Percentiles rank a stretch among this genome's conserved stretches.
phyloP scores from a whole-genome alignment of 2,888 invertebrate genomes.

The Drosophila fungiperda region DNA sequence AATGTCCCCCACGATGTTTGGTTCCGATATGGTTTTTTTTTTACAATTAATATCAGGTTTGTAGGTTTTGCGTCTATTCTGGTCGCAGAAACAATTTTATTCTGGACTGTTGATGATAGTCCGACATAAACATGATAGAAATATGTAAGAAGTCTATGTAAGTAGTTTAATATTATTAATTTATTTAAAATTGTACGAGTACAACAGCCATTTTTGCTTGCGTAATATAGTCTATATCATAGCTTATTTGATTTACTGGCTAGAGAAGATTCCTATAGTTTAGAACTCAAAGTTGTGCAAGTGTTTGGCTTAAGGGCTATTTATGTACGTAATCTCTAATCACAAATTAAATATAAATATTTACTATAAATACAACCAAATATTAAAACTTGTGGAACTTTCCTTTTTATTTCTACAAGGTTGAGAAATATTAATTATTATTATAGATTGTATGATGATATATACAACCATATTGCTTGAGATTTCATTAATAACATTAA shows the following conservation, averaged over 20 bases:
- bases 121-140: background rate
- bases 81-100: no score
- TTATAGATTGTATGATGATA: background rate
- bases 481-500: background rate
- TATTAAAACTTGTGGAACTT: background rate
- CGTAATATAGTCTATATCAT: background rate
- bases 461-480: background rate
- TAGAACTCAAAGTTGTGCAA: background rate
- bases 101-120: background rate
- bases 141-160: background rate
- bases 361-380: background rate
- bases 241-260: background rate
- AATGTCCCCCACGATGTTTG: background rate
- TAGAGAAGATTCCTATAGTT: background rate
- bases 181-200: background rate
- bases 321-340: background rate
- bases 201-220: background rate
- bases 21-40: background rate
- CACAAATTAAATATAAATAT: background rate
- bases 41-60: background rate
- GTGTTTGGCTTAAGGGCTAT: constrained; percentile 3
- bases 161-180: background rate
- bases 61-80: no score
- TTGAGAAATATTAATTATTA: background rate
- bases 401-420: no score